Evolutionary conservation across 2,797 vertebrate genomes (phyloP), one percentile per base, ranked within the genome.

Genomic region (Eremophila alpestris): DNA sequence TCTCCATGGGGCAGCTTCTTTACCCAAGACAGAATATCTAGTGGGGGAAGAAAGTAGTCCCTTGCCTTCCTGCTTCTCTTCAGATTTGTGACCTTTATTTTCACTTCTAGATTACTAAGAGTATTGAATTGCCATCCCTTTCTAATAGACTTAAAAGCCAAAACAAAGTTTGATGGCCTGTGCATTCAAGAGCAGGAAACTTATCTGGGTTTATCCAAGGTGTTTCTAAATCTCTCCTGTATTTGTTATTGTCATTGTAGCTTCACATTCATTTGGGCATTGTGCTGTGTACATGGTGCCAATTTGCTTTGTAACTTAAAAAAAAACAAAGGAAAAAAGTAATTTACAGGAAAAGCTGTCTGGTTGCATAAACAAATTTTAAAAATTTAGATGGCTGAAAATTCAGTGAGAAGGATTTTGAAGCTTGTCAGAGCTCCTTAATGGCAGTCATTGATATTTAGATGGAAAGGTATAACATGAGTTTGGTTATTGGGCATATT

Each of bases 381-480:
- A 46, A 76, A 60, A 83, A 14, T 19, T 21, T 70, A 54, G 11
- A 7, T 18, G 46, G 12, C 27, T 41, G 64, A 90, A 70, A 67
- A 32, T 85, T 73, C 64, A 32, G 7, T 60, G 36, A 23, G 41
- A 79, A 64, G 21, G 24, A 60, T 48, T 82, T 87, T 82, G 64
- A 51, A 83, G 71, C 52, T 89, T 95, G 87, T 74, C 90, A 93
- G 60, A 87, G 9, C 18, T 80, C 54, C 32, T 86, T 76, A 84
- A 54, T 60, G 56, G 67, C 63, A 86, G 68, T 43, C n/a, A 2
- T 58, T 77, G 52, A 5, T 92, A 30, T 95, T 93, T 94, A 92
- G 93, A 89, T 89, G 74, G 93, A 90, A 91, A 70, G 58, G 59
- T 55, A 79, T 74, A 91, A 49, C 21, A 94, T 92, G 81, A 93